phyloP scores from a whole-genome alignment of 2,113 vertebrate species.

The Podilymbus podiceps region DNA sequence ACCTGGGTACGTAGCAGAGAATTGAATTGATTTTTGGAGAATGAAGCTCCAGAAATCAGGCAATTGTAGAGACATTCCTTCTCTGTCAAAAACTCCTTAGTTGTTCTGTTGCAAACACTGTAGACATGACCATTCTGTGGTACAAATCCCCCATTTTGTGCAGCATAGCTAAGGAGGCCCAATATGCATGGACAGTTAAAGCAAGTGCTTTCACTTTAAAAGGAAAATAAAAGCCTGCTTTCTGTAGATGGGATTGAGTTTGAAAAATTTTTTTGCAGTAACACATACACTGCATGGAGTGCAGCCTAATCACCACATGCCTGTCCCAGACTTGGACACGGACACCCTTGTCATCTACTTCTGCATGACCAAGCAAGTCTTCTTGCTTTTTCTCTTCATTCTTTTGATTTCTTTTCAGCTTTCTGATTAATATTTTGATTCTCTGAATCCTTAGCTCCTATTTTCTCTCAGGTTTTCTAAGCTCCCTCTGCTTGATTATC shows the following conservation, averaged over 20 bases:
- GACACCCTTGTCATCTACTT: neutral
- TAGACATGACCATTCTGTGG: neutral
- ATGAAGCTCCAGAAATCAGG: neutral
- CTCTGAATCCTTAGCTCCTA: neutral
- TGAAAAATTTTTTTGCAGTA: neutral
- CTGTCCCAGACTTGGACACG: neutral
- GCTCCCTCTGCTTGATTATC: neutral
- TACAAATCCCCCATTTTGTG: neutral
- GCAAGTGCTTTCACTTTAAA: neutral
- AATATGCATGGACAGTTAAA: neutral
- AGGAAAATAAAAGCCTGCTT: neutral
- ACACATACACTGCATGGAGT: neutral
- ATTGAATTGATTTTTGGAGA: neutral
- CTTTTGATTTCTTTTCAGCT: neutral
- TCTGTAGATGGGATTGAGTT: neutral
- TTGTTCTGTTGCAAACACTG: neutral
- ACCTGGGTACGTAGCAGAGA: neutral
- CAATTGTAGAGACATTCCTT: neutral
- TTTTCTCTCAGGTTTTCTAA: neutral
- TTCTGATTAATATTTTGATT: neutral
- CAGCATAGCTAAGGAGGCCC: neutral
- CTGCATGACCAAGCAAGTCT: neutral
- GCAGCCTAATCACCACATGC: neutral
- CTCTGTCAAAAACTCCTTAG: neutral
- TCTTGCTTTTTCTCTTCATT: neutral